phyloP scores from a whole-genome alignment of 2,888 invertebrate genomes.

The Dynastes grantii region DNA sequence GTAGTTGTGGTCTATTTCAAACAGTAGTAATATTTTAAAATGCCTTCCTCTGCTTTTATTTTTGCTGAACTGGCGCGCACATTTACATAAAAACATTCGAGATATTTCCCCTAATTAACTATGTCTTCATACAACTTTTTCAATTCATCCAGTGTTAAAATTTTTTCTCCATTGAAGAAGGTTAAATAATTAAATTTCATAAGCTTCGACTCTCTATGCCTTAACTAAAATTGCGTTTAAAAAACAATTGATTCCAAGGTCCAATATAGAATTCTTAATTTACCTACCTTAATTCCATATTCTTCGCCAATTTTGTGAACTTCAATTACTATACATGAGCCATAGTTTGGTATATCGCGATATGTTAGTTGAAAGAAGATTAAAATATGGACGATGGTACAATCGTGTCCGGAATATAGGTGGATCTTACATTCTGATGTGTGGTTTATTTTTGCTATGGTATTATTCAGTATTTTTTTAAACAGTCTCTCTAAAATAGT shows the following conservation, averaged over 20 bases:
- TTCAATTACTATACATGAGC: constrained; percentile 6
- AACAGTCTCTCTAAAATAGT: background rate
- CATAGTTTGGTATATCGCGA: background rate
- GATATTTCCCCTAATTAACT: too few species aligned
- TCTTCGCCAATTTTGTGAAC: background rate
- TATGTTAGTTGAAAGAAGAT: background rate
- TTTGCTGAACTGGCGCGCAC: too few species aligned
- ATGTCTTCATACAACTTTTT: background rate
- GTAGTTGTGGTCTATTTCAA: too few species aligned
- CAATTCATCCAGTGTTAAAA: background rate
- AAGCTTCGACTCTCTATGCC: background rate
- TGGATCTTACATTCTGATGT: constrained; percentile 7
- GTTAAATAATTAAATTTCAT: background rate
- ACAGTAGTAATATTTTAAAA: too few species aligned
- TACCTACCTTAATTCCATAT: constrained; percentile 1
- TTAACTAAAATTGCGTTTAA: background rate
- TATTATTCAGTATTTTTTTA: constrained; percentile 12
- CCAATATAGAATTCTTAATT: background rate
- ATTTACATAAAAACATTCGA: too few species aligned
- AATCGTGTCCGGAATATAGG: constrained; percentile 37
- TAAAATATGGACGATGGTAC: constrained; percentile 3
- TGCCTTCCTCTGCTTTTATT: too few species aligned
- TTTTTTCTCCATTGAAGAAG: background rate
- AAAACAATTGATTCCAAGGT: background rate
- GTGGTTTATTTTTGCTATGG: background rate